A percentile compares a stretch with the other conserved stretches of the same genome.
Evolutionary conservation across 2,888 invertebrate genomes (phyloP).

Genomic region (Cryptocephalus moraei): DNA sequence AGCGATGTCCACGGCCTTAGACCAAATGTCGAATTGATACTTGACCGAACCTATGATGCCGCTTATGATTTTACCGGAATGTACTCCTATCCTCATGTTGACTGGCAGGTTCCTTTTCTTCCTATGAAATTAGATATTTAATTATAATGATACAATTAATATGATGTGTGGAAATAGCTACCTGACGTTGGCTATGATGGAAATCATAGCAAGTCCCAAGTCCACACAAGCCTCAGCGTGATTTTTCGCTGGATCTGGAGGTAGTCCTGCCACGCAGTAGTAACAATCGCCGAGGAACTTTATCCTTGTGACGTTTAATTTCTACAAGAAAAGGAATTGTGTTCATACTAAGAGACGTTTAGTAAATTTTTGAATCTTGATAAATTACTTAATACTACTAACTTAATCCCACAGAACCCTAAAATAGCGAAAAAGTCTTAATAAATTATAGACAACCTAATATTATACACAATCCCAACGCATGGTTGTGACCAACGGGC

Average conservation of each 20-base stretch:
- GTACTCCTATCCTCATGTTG: constrained; percentile 94
- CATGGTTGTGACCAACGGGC: too few relatives aligned
- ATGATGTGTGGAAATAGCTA: constrained; percentile 25
- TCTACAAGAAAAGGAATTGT: constrained; percentile 36
- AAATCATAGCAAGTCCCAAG: constrained; percentile 86
- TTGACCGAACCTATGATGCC: constrained; percentile 87
- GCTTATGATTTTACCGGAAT: constrained; percentile 83
- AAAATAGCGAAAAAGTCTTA: too few relatives aligned
- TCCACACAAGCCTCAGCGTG: constrained; percentile 88
- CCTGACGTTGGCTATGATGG: constrained; percentile 75
- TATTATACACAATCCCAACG: too few relatives aligned
- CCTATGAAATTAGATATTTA: constrained; percentile 35
- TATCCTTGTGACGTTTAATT: constrained; percentile 69
- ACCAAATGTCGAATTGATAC: constrained; percentile 96
- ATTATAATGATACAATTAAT: constrained; percentile 26
- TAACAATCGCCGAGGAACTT: constrained; percentile 93
- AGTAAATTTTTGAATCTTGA: too few relatives aligned
- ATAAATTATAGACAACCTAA: too few relatives aligned
- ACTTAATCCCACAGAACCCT: too few relatives aligned
- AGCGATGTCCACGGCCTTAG: constrained; percentile 87
- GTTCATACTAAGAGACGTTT: too few relatives aligned
- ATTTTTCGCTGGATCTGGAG: constrained; percentile 52
- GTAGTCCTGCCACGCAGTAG: constrained; percentile 84
- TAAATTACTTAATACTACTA: too few relatives aligned
- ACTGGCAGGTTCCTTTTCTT: constrained; percentile 73